A percentile compares a stretch with the other conserved stretches of the same genome.
Conservation (phyloP, 2,113 vertebrate genomes). For the Meles meles region DNA sequence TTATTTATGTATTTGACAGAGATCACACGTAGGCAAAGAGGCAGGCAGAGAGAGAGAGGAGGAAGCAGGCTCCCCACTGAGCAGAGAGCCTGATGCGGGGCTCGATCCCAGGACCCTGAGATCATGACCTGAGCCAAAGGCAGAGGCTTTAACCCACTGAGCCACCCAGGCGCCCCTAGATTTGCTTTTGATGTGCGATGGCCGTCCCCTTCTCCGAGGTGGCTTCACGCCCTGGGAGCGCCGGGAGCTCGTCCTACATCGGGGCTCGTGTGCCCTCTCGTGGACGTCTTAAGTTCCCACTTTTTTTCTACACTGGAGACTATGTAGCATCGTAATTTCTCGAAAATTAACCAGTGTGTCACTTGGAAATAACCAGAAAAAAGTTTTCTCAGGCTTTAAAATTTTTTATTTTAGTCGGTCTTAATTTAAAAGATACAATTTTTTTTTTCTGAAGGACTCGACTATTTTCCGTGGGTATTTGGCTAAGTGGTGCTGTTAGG, state of each 20-base stretch:
- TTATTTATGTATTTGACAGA: too few species aligned
- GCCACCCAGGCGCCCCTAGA: too few species aligned
- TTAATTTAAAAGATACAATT: background rate
- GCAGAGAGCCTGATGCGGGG: too few species aligned
- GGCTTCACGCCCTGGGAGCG: rapidly evolving
- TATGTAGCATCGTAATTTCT: background rate
- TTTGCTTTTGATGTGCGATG: background rate
- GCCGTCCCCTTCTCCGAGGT: background rate
- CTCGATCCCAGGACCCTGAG: too few species aligned
- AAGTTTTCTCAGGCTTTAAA: background rate
- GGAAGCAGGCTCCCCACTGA: too few species aligned
- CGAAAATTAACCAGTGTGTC: background rate
- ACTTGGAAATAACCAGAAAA: background rate
- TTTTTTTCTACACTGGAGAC: background rate
- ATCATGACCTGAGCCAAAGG: too few species aligned
- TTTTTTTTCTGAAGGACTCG: background rate
- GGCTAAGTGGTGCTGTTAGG: too few species aligned
- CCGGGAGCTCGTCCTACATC: rapidly evolving
- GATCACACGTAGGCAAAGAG: too few species aligned
- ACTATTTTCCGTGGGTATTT: background rate
- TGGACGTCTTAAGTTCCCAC: background rate
- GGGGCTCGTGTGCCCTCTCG: rapidly evolving
- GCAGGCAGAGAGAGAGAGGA: too few species aligned
- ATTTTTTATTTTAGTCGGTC: background rate
- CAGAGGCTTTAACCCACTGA: too few species aligned